phyloP scores from a whole-genome alignment of 2,888 invertebrate genomes.

The Epinotia brunnichana region DNA sequence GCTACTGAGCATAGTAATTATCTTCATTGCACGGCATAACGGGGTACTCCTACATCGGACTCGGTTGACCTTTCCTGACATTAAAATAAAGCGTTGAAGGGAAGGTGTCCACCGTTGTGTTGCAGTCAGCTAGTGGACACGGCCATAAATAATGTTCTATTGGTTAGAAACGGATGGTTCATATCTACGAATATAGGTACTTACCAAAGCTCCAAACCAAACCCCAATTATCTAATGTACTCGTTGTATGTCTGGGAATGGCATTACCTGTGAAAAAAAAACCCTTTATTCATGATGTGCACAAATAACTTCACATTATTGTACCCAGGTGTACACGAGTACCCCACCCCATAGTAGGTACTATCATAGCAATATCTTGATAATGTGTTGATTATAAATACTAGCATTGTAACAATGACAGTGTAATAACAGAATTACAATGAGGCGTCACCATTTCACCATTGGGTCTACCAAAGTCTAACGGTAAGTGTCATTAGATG shows the following conservation, averaged over 20 bases:
- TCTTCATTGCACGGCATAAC: conserved; percentile 15
- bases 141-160: neutral
- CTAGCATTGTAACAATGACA: conserved; percentile 14
- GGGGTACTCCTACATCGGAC: conserved; percentile 23
- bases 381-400: neutral
- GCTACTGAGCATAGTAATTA: conserved; percentile 15
- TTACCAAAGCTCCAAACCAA: too few species aligned
- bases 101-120: neutral
- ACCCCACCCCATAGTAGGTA: too few species aligned
- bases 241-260: neutral
- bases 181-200: neutral
- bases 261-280: neutral
- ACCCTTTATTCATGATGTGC: neutral
- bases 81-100: conserved; percentile 12
- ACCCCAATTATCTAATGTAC: neutral
- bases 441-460: conserved; percentile 21
- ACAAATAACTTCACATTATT: neutral
- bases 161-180: too few species aligned
- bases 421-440: conserved; percentile 14
- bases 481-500: conserved; percentile 26
- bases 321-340: neutral
- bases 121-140: neutral
- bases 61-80: conserved; percentile 34
- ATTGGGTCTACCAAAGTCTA: conserved; percentile 9
- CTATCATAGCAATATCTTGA: neutral